Evolutionary conservation across 2,797 vertebrate genomes (phyloP), one percentile per base, ranked within the genome.

Genomic region (Cryptoblepharus egeriae): DNA sequence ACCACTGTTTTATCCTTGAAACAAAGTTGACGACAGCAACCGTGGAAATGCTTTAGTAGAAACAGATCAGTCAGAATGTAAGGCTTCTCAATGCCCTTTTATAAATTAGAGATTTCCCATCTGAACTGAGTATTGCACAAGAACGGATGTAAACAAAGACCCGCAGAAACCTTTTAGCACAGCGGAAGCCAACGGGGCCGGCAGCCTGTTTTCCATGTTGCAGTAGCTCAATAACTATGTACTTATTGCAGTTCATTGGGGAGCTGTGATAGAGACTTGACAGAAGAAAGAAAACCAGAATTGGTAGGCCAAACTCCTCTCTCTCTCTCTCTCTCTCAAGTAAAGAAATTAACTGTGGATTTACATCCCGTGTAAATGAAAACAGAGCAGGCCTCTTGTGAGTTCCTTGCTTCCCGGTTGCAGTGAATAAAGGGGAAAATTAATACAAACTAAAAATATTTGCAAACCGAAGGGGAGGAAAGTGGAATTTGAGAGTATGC

Each of bases 101-200:
- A 93, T 94, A 91, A 93, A 93, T 93, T 92, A 91, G 92, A 92
- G 39, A 93, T 89, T 92, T 92, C 90, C 88, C 90, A 89, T 89
- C 90, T 90, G 90, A 74, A 74, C 82, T 58, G 76, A 77, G 28
- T 35, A 49, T 45, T 79, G 63, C 85, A 83, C 79, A 85, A 89
- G 68, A 72, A 68, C 82, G 84, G 91, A 89, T 90, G 87, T 90
- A 93, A 93, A 91, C 90, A 92, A 87, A 79, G 87, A 73, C 88
- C 89, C 80, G 84, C 82, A 88, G 75, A 92, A 87, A 45, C 39
- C 76, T 86, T 65, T 60, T n/a, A 75, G 55, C 35, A 68, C 0
- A 87, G 76, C 77, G 63, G 67, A 88, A 92, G 88, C 24, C 71
- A 88, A 85, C 39, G 83, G 68, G 80, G 77, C 37, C 24, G 45